Evolutionary conservation across 2,113 vertebrate species (phyloP).

Genomic region (Notarius lentiginosus): DNA sequence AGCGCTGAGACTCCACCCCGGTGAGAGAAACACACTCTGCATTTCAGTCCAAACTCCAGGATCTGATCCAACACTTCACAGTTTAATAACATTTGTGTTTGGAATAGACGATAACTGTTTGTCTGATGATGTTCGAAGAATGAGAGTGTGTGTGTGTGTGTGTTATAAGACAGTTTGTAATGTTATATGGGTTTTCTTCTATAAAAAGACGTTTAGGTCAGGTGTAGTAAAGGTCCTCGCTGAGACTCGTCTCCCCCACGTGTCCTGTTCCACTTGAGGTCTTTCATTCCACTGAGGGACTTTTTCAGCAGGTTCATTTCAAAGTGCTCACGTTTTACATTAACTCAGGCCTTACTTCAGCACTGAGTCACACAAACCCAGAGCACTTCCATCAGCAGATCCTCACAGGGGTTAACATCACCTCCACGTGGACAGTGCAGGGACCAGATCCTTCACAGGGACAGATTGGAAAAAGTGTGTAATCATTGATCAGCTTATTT

Average conservation of each 20-base stretch:
- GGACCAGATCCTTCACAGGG: not conserved
- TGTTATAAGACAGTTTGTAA: not conserved
- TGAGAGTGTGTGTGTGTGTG: not conserved
- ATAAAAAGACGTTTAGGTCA: conserved; percentile 42
- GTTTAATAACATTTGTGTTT: not conserved
- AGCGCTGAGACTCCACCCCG: conserved; percentile 78
- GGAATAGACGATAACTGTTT: not conserved
- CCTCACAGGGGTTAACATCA: no score
- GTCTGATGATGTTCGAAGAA: not conserved
- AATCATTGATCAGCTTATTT: no score
- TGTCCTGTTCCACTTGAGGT: conserved; percentile 5
- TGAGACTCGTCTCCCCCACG: conserved; percentile 32
- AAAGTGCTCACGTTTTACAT: not conserved
- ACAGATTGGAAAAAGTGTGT: no score
- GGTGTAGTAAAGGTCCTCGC: conserved; percentile 32
- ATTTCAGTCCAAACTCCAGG: no score
- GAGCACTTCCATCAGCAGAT: not conserved
- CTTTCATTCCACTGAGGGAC: not conserved
- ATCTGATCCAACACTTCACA: no score
- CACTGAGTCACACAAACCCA: not conserved
- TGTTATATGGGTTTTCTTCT: conserved; percentile 54
- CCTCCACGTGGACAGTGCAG: not conserved
- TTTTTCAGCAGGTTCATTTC: not conserved
- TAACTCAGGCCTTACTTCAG: not conserved
- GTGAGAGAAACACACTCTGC: conserved; percentile 68